Conservation (phyloP, 1,140 invertebrate species). For the Ditylenchus dipsaci region DNA sequence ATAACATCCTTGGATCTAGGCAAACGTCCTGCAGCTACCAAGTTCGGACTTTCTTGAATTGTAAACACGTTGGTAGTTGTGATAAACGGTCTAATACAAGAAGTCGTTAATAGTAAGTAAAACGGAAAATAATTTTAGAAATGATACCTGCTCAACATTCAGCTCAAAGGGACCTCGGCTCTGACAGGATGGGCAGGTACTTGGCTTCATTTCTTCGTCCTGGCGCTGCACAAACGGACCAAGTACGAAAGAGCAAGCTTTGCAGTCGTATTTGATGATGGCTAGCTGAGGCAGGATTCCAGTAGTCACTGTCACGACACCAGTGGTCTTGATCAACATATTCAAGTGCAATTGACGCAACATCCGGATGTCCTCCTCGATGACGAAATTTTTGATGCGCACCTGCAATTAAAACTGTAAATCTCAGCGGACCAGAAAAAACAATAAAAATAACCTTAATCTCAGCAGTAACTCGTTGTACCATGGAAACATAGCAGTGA, state of each 20-base stretch:
- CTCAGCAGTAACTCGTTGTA: conserved; percentile 79
- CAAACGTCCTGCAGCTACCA: conserved; percentile 86
- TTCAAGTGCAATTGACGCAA: conserved; percentile 93
- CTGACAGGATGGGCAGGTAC: conserved; percentile 94
- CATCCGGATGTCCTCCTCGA: conserved; percentile 89
- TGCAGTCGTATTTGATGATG: conserved; percentile 93
- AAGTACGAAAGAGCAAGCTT: conserved; percentile 85
- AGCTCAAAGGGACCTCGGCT: conserved; percentile 82
- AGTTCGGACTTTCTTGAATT: conserved; percentile 82
- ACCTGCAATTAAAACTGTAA: conserved; percentile 67
- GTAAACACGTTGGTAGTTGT: conserved; percentile 98
- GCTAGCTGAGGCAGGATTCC: conserved; percentile 90
- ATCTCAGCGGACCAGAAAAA: no score
- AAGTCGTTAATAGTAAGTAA: conserved; percentile 14
- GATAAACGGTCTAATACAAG: conserved; percentile 79
- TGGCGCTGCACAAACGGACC: conserved; percentile 93
- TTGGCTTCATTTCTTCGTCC: conserved; percentile 86
- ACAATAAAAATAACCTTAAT: conserved; percentile 14
- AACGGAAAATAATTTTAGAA: conserved; percentile 41
- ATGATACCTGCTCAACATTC: conserved; percentile 69
- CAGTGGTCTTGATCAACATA: conserved; percentile 80
- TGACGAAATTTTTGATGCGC: conserved; percentile 83
- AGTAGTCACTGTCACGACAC: conserved; percentile 91
- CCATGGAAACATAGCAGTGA: conserved; percentile 87
- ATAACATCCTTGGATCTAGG: conserved; percentile 97